These are phyloP conservation scores for Terebella lapidaria DNA, from an alignment of 2,888 invertebrate genomes.

Conservation along the genomic window DNA sequence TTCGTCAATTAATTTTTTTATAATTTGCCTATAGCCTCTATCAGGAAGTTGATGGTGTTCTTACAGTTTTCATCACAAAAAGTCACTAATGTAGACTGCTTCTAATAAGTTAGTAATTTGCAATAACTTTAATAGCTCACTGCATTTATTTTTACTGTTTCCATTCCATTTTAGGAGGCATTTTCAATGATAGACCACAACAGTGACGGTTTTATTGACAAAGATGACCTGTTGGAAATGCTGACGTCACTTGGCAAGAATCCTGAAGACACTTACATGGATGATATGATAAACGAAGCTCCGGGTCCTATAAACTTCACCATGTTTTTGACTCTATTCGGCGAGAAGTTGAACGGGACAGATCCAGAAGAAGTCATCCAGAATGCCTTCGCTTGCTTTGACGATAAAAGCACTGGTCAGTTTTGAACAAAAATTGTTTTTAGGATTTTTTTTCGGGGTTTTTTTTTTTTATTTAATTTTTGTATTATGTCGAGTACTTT, in stretches of 20 bases:
- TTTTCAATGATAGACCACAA: conserved; percentile 52
- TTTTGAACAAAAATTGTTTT: too few relatives aligned
- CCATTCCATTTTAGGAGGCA: conserved; percentile 36
- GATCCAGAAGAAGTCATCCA: conserved; percentile 50
- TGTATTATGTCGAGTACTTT: too few relatives aligned
- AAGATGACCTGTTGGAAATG: conserved; percentile 47
- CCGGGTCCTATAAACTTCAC: conserved; percentile 53
- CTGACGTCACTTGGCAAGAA: conserved; percentile 49
- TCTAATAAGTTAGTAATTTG: too few relatives aligned
- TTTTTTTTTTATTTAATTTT: not conserved
- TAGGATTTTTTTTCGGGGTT: not conserved
- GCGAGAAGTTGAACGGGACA: conserved; percentile 50
- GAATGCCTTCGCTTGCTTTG: conserved; percentile 51
- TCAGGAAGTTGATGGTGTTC: too few relatives aligned
- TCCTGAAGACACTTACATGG: conserved; percentile 41
- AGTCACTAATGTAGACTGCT: too few relatives aligned
- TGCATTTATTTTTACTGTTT: not conserved
- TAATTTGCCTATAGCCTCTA: too few relatives aligned
- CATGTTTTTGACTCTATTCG: conserved; percentile 52
- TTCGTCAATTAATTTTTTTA: too few relatives aligned
- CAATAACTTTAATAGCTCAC: too few relatives aligned
- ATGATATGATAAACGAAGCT: conserved; percentile 46
- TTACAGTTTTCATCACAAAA: too few relatives aligned
- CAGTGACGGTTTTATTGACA: conserved; percentile 50
- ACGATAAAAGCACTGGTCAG: conserved; percentile 26